Base-by-base conservation (phyloP, 2,888 invertebrate genomes). In the Julus scandinavius region DNA sequence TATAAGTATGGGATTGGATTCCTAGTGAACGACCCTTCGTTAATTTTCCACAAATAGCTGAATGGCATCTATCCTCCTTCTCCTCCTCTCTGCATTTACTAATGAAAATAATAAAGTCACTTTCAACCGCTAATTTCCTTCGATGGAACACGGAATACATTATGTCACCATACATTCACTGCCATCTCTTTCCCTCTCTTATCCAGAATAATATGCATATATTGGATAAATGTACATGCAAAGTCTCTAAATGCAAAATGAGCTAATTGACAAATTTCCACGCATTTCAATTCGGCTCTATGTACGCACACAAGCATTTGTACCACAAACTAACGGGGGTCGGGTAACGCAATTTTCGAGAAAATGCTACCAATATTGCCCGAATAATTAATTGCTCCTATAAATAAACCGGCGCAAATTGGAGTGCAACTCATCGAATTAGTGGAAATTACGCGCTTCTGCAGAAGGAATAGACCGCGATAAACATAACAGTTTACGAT, bases 51-150 rank as follows among this genome's bases (percentile, higher is more conserved):
- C 72, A 72, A 72, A 72, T 72, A 72, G 72, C 72, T 72, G 72
- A 72, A 20, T 72, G 72, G 9, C 72, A 72, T 20, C n/a, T n/a
- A 6, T 9, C 63, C 20, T 63, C 63, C 63, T 6, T 11, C 72
- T 7, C 72, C 72, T 72, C 72, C 72, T 72, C 72, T 20, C 72
- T 72, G 72, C 49, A 87, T 87, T 87, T 87, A 72, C 87, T 87
- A 87, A 87, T 87, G 87, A 87, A 87, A 87, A 87, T 87, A 87
- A 87, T 54, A 45, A 49, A 54, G 50, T 87, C 54, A 87, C 41
- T 87, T 49, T 87, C 80, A 72, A 87, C 72, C 58, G 63, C 72
- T 87, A 87, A 63, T 63, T 87, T 63, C 38, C 40, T 29, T 40
- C 40, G 72, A 87, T 87, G 40, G 40, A 87, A 72, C 58, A 40